Base-by-base conservation (phyloP, 2,797 vertebrate species). In the Platalea minor region DNA sequence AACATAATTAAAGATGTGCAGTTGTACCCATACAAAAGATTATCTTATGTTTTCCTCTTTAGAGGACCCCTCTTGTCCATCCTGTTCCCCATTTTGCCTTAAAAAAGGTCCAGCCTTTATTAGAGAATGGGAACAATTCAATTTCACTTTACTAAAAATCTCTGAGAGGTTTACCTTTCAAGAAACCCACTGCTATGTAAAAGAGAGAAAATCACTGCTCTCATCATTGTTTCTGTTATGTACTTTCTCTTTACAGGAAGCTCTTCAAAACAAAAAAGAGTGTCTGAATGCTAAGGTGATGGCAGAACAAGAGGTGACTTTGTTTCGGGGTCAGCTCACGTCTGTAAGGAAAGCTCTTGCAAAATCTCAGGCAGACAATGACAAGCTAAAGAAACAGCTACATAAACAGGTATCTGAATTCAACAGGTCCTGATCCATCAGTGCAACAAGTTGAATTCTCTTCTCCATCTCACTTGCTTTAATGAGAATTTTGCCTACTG, bases 261-360 rank as follows among this genome's bases (percentile, higher is more conserved):
- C 78, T 94, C 14, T 96, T 81, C 87, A 96, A 95, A 97, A 73
- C 74, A 97, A 97, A 95, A 96, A 95, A 25, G 94, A 98, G 18
- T 93, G 94, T 70, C 82, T 98, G 64, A 83, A 91, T 61, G 76
- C 95, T 93, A 98, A 97, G 95, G 94, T 98, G 94, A 95, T 89
- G 59, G 97, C 98, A 13, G 98, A 98, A 83, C 96, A 97, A 78
- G 97, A 98, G 89, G 97, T 88, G 81, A 16, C 79, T 74, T 67
- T 87, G 3, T 97, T 98, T 73, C 96, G 83, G 72, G 98, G 97
- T 78, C 97, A 98, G 96, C 95, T 98, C 50, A 72, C 73, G 41
- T 97, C 95, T 39, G 75, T 74, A 28, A 98, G 97, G 91, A 97
- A 92, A 91, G 96, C 90, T 70, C 73, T 98, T 95, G 80, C 59